Conservation (phyloP, 2,113 vertebrate species). For the Podilymbus podiceps region DNA sequence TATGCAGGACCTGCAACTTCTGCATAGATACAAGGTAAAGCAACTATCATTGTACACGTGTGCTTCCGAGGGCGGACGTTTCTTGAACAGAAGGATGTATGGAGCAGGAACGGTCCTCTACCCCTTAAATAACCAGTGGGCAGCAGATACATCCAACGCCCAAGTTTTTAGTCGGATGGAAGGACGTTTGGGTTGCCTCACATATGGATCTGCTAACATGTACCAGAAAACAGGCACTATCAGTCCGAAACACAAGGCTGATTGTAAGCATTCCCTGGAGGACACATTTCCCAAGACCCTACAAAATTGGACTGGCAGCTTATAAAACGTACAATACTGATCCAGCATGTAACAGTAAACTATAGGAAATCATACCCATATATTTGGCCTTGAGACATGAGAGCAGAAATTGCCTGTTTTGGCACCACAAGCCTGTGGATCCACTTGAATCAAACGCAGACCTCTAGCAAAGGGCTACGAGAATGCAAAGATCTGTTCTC, state of each 20-base stretch:
- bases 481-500: neutral
- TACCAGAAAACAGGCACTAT: slow-evolving; percentile 28
- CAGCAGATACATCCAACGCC: neutral
- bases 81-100: neutral
- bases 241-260: slow-evolving; percentile 13
- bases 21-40: neutral
- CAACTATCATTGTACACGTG: fast-evolving
- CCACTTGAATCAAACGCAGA: slow-evolving; percentile 48
- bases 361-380: slow-evolving; percentile 63
- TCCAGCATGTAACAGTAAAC: slow-evolving; percentile 63
- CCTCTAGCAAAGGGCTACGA: neutral
- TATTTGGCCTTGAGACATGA: slow-evolving; percentile 54
- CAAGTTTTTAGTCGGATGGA: neutral
- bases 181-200: neutral
- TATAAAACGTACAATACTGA: slow-evolving; percentile 35
- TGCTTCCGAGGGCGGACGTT: neutral
- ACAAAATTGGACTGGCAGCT: slow-evolving; percentile 62
- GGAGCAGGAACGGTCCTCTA: neutral
- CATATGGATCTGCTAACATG: slow-evolving; percentile 51
- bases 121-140: neutral
- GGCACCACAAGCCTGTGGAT: slow-evolving; percentile 32
- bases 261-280: slow-evolving; percentile 44
- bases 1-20: neutral
- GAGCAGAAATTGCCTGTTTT: slow-evolving; percentile 49
- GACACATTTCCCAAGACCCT: slow-evolving; percentile 51